A percentile compares a stretch with the other conserved stretches of the same genome.
phyloP scores from a whole-genome alignment of 2,888 invertebrate species.

The Drosophila formosana region DNA sequence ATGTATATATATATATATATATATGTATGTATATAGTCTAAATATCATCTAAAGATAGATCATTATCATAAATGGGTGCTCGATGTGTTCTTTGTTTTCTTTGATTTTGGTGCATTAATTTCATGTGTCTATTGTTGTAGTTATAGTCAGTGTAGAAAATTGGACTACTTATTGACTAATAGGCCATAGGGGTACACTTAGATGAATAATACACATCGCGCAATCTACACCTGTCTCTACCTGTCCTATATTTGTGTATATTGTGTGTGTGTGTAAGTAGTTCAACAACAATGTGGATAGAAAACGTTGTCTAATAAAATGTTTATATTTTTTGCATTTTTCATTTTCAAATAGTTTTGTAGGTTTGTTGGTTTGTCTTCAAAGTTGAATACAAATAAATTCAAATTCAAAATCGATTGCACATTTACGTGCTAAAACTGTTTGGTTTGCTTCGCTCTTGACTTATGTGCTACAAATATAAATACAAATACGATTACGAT shows the following conservation, averaged over 20 bases:
- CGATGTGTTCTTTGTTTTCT: conserved; percentile 34
- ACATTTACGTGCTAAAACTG: conserved; percentile 52
- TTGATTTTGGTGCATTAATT: conserved; percentile 37
- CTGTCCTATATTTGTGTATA: conserved; percentile 13
- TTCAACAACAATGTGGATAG: conserved; percentile 72
- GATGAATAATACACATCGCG: conserved; percentile 51
- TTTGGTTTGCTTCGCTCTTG: conserved; percentile 45
- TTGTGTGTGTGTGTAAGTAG: conserved; percentile 47
- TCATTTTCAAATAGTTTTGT: conserved; percentile 7
- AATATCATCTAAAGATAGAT: conserved; percentile 37
- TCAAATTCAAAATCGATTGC: conserved; percentile 67
- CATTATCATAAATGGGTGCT: conserved; percentile 64
- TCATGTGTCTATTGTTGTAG: conserved; percentile 26
- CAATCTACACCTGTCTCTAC: conserved; percentile 33
- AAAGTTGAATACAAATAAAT: conserved; percentile 74
- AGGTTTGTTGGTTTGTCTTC: conserved; percentile 29
- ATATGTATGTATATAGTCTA: conserved; percentile 37
- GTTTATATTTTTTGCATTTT: conserved; percentile 30
- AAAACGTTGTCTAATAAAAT: conserved; percentile 72
- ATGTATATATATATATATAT: conserved; percentile 37
- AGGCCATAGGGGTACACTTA: conserved; percentile 75
- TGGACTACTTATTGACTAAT: conserved; percentile 62
- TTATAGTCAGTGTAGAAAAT: conserved; percentile 57
- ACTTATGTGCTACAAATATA: conserved; percentile 55
- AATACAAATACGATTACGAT: conserved; percentile 52